Conservation (phyloP, 2,797 vertebrate species). For the Sebastes kiyomatsui region DNA sequence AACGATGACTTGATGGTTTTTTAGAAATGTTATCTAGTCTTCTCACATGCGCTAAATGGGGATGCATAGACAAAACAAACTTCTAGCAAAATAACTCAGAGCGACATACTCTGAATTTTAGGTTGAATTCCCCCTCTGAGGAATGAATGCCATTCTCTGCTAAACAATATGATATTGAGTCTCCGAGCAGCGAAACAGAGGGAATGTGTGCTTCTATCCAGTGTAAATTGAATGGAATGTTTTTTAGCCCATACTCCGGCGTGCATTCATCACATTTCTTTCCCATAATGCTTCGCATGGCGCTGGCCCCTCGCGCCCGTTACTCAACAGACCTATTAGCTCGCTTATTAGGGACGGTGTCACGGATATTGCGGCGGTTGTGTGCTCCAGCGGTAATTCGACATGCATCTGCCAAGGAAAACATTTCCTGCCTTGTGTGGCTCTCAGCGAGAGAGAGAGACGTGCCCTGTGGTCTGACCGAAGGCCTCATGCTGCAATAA, state of each 20-base stretch:
- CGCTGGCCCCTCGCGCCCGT: slow-evolving; percentile 39
- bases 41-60: slow-evolving; percentile 50
- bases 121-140: slow-evolving; percentile 58
- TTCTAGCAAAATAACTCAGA: slow-evolving; percentile 28
- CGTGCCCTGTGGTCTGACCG: slow-evolving; percentile 59
- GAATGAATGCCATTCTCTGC: slow-evolving; percentile 62
- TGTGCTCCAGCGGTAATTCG: slow-evolving; percentile 69
- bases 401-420: slow-evolving; percentile 81
- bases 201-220: slow-evolving; percentile 58
- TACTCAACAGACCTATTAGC: slow-evolving; percentile 68
- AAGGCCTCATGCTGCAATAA: slow-evolving; percentile 61
- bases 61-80: slow-evolving; percentile 65
- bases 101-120: slow-evolving; percentile 61
- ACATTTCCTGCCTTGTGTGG: slow-evolving; percentile 79
- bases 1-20: slow-evolving; percentile 28
- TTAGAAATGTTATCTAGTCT: slow-evolving; percentile 46
- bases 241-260: slow-evolving; percentile 49
- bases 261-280: slow-evolving; percentile 66
- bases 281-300: slow-evolving; percentile 63
- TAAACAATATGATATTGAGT: slow-evolving; percentile 71
- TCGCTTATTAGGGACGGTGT: slow-evolving; percentile 71
- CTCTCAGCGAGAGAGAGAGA: slow-evolving; percentile 48
- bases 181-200: slow-evolving; percentile 42
- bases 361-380: slow-evolving; percentile 65
- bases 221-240: slow-evolving; percentile 63